phyloP scores from a whole-genome alignment of 2,888 invertebrate genomes.

The Coenonympha glycerion region DNA sequence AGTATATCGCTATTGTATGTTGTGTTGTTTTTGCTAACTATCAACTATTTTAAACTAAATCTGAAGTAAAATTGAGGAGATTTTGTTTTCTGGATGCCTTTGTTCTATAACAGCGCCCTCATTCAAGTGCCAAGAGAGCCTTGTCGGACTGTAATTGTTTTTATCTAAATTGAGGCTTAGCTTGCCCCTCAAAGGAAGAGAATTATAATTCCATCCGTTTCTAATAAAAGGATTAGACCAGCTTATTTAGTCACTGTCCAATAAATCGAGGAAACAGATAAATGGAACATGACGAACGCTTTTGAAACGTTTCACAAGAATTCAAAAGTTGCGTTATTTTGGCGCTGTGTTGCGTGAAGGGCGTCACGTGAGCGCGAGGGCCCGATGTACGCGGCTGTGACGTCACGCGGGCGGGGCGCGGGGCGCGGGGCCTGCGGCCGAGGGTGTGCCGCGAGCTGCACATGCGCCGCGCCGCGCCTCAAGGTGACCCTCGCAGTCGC shows the following conservation, averaged over 20 bases:
- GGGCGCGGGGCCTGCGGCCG: constrained; percentile 42
- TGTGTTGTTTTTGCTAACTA: too few relatives aligned
- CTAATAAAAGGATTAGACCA: background rate
- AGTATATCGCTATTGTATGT: too few relatives aligned
- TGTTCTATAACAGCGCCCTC: too few relatives aligned
- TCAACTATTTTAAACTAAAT: too few relatives aligned
- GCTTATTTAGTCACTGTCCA: too few relatives aligned
- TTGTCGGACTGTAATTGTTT: too few relatives aligned
- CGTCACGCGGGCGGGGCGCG: constrained; percentile 44
- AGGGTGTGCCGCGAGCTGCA: constrained; percentile 75
- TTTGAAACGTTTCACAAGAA: constrained; percentile 37
- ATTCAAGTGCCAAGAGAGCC: too few relatives aligned
- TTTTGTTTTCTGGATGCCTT: too few relatives aligned
- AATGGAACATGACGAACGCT: background rate
- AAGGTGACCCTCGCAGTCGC: constrained; percentile 64
- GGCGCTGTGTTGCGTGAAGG: constrained; percentile 51
- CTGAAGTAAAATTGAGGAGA: too few relatives aligned
- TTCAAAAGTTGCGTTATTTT: constrained; percentile 38
- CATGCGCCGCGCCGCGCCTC: constrained; percentile 65
- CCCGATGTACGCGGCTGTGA: constrained; percentile 38
- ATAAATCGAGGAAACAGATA: background rate
- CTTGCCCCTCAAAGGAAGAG: background rate
- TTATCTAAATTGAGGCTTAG: background rate
- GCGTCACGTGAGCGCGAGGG: constrained; percentile 49
- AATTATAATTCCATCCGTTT: constrained; percentile 5